Base-by-base conservation (phyloP, 2,113 vertebrate species). In the Prietella phreatophila region DNA sequence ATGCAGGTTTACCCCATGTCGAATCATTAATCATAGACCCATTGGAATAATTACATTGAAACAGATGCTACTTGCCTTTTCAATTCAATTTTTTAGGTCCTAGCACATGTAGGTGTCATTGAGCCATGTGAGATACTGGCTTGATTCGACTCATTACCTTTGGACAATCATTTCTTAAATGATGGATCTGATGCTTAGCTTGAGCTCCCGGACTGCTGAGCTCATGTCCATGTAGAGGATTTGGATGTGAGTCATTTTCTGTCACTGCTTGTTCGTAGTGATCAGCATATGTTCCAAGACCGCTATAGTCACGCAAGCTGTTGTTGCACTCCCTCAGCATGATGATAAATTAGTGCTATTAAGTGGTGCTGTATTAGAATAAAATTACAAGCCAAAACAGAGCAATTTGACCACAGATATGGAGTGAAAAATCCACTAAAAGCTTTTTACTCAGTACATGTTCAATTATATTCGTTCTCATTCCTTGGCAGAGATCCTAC, bases 341-440 rank as follows among this genome's bases (percentile, higher is more conserved):
- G 69, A 55, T 87, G 85, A 90, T 90, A 76, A 85, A 90, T 90
- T 87, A 89, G 79, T 4, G 75, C 10, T 86, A 91, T 91, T 91
- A 88, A 60, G 13, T 69, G 71, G 75, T 22, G 56, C 79, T 80
- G 75, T 81, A 80, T 86, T 90, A 33, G 88, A 90, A 89, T 15
- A 22, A 17, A 85, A 83, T 82, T 80, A 50, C 55, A 25, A 73
- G 83, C 83, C 83, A 61, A 75, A 84, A 55, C 55, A 73, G 30
- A 80, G 39, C 86, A 87, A 85, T 84, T 65, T 89, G 60, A 55
- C 75, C n/a, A 81, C 78, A 85, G 83, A 84, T 83, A 65, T 60
- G 78, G 60, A 82, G 50, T 10, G 22, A 53, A 86, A 79, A 80
- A 36, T 19, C 36, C 25, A 56, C n/a, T 65, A 11, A 76, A 86